Base-by-base conservation (phyloP, 2,888 invertebrate genomes). In the Melinopterus prodromus region DNA sequence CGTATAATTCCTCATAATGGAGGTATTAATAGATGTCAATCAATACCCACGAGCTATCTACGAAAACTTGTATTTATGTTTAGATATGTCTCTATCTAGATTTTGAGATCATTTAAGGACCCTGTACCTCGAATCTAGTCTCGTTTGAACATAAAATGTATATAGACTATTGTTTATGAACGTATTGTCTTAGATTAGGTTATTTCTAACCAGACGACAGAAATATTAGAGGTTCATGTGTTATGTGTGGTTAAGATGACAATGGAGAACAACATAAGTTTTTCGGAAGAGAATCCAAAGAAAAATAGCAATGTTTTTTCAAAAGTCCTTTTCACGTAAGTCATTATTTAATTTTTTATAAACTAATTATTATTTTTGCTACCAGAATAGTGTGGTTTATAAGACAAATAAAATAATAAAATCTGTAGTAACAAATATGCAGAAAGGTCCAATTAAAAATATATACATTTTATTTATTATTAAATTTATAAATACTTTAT, bases 291-390 rank as follows among this genome's bases (percentile, higher is more conserved):
- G 81, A 93, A 93, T 90, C 93, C 93, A 1, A 89, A 91, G 80
- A 92, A 91, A 84, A 90, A 87, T 71, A 91, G 93, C 12, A 93
- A 92, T 86, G 84, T 91, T 6, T 84, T 95, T 7, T 93, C 94
- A 2, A 91, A 94, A 80, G 87, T 94, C 53, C 85, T 85, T 79
- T 87, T 87, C 78, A 77, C 83, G 87, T 86, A 84, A 85, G 86
- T 85, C 81, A 26, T 71, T 74, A 9, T 37, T 77, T 16, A 71
- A 74, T 77, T 71, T 12, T 69, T 15, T 75, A 35, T 35, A 15
- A 53, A 71, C 16, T 36, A n/a, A 9, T 75, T 76, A 78, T 76
- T 6, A 14, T 26, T 3, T 26, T 26, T 2, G 1, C 26, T 26
- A 26, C 26, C 26, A 26, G 26, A 26, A 2, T 26, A 26, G 26